phyloP scores from a whole-genome alignment of 2,797 vertebrate genomes.

The Gymnothorax javanicus region DNA sequence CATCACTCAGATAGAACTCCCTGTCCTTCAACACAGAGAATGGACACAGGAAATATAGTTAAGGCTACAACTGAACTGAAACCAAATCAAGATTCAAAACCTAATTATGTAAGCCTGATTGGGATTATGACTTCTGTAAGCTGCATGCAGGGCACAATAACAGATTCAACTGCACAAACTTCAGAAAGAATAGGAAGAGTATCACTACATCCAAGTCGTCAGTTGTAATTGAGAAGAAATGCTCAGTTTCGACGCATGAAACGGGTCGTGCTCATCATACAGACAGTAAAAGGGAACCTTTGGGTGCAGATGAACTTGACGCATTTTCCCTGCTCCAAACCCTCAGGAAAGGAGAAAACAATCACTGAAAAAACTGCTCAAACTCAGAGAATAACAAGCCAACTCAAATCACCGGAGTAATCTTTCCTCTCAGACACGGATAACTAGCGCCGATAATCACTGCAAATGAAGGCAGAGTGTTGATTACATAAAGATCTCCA shows the following conservation, averaged over 20 bases:
- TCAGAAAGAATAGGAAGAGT: background rate
- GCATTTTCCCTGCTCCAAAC: background rate
- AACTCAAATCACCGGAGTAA: background rate
- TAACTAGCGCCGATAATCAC: background rate
- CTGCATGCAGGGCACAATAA: background rate
- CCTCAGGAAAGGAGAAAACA: background rate
- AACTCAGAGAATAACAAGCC: background rate
- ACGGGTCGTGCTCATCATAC: background rate
- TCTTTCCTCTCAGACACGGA: background rate
- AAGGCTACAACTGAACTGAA: background rate
- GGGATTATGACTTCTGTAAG: background rate
- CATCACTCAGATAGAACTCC: background rate
- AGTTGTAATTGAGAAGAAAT: background rate
- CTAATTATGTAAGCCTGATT: background rate
- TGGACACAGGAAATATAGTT: background rate
- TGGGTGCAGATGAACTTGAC: background rate
- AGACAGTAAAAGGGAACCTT: background rate
- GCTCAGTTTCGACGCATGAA: background rate
- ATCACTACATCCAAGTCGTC: background rate
- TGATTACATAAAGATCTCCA: background rate
- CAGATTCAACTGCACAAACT: background rate
- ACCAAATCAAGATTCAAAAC: background rate
- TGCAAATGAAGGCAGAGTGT: background rate
- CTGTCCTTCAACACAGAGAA: too few species aligned
- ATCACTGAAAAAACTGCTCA: background rate